Percentiles rank a stretch among this genome's conserved stretches.
Conservation (phyloP, 53 echinoderm and acorn worm genomes). For the Actinopyga echinites region DNA sequence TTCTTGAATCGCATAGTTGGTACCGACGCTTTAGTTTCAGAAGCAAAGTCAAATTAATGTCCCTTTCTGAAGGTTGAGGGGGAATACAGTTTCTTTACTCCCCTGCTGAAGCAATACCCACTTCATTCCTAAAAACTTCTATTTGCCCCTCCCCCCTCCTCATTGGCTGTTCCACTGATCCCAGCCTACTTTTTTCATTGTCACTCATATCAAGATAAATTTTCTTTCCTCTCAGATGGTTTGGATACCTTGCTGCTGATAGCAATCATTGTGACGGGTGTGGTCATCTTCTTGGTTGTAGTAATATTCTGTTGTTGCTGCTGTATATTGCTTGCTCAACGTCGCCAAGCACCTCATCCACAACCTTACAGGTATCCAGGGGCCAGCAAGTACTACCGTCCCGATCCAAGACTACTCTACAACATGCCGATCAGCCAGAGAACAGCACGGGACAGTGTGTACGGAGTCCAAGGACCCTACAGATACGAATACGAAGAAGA, state of each 20-base stretch:
- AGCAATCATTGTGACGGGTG: slow-evolving; percentile 59
- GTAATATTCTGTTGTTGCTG: slow-evolving; percentile 60
- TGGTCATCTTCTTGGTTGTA: slow-evolving; percentile 43
- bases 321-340: slow-evolving; percentile 9
- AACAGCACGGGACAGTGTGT: not conserved
- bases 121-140: too few relatives aligned
- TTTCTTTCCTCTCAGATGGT: slow-evolving; percentile 47
- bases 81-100: too few relatives aligned
- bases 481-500: not conserved
- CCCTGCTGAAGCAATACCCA: too few relatives aligned
- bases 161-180: too few relatives aligned
- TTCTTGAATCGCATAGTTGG: too few relatives aligned
- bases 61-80: too few relatives aligned
- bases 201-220: too few relatives aligned
- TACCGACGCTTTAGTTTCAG: too few relatives aligned
- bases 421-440: not conserved
- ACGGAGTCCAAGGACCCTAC: not conserved
- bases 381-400: slow-evolving; percentile 8
- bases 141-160: too few relatives aligned
- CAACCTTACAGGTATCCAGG: not conserved
- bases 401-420: not conserved
- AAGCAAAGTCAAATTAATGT: too few relatives aligned
- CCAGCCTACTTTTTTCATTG: too few relatives aligned
- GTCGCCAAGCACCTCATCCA: not conserved
- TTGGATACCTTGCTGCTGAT: slow-evolving; percentile 60